Evolutionary conservation across 2,888 invertebrate species (phyloP).

Genomic region (Melitaea athalia): DNA sequence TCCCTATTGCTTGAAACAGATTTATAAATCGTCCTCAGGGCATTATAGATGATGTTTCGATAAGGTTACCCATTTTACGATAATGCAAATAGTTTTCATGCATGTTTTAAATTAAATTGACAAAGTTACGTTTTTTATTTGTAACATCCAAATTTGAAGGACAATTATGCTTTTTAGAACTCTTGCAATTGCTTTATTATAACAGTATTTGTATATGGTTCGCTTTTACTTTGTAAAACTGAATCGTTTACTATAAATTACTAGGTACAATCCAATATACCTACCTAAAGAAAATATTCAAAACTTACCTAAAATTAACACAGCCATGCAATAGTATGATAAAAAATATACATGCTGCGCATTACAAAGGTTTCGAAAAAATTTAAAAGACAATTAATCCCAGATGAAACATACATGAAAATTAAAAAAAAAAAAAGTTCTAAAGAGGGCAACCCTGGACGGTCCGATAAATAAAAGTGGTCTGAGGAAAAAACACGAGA

Average conservation of each 20-base stretch:
- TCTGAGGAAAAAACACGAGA: slow-evolving; percentile 66
- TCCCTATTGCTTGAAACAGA: slow-evolving; percentile 63
- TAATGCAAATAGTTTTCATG: slow-evolving; percentile 17
- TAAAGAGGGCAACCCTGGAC: slow-evolving; percentile 53
- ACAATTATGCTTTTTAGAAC: no score
- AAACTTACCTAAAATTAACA: no score
- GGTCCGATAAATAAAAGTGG: slow-evolving; percentile 73
- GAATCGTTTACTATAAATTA: no score
- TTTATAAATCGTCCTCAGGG: slow-evolving; percentile 62
- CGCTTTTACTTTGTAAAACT: no score
- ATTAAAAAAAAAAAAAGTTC: slow-evolving; percentile 27
- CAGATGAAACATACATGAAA: slow-evolving; percentile 15
- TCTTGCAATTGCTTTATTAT: no score
- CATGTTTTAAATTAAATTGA: not conserved
- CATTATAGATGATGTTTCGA: slow-evolving; percentile 50
- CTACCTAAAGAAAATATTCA: no score
- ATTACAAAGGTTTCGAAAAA: not conserved
- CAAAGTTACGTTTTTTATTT: not conserved
- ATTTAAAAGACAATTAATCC: not conserved
- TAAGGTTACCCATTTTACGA: slow-evolving; percentile 32
- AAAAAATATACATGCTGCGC: no score
- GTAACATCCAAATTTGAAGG: no score
- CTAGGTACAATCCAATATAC: no score
- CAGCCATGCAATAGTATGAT: no score
- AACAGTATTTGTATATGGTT: no score